These are phyloP conservation scores for Ophioninae sp. DNA, from an alignment of 2,888 invertebrate genomes.

Conservation along the genomic window DNA sequence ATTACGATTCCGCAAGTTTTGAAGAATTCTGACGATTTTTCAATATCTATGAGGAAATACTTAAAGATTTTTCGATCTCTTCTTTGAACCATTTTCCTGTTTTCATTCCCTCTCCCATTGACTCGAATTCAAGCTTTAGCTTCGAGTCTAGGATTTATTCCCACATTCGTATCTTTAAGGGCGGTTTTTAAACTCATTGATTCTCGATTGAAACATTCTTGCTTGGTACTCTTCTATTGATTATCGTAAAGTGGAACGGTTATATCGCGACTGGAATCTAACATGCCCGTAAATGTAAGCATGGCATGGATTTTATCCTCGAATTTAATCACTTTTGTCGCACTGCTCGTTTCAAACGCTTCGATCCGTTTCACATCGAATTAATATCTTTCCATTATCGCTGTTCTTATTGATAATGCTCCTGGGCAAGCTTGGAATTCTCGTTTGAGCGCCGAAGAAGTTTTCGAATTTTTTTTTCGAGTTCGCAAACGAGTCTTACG, in stretches of 20 bases:
- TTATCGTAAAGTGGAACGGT: too few species aligned
- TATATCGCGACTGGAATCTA: background rate
- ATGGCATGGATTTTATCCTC: too few species aligned
- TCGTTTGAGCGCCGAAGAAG: background rate
- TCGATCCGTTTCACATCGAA: background rate
- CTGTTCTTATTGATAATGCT: background rate
- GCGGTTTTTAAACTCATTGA: background rate
- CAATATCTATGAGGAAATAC: too few species aligned
- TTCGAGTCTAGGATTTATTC: too few species aligned
- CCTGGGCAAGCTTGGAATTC: background rate
- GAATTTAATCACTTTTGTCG: background rate
- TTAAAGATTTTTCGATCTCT: too few species aligned
- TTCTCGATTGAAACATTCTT: background rate
- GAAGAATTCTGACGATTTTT: too few species aligned
- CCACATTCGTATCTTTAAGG: background rate
- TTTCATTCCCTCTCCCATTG: too few species aligned
- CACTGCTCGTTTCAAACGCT: background rate
- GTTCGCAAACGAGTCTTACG: conserved; percentile 35
- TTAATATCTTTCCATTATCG: background rate
- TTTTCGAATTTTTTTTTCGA: conserved; percentile 26
- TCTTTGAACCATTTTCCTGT: too few species aligned
- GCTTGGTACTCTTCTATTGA: background rate
- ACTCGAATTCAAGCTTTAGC: too few species aligned
- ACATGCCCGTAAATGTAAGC: too few species aligned
- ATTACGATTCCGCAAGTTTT: too few species aligned